phyloP scores from a whole-genome alignment of 1,140 invertebrate genomes.

The Hypothenemus hampei region DNA sequence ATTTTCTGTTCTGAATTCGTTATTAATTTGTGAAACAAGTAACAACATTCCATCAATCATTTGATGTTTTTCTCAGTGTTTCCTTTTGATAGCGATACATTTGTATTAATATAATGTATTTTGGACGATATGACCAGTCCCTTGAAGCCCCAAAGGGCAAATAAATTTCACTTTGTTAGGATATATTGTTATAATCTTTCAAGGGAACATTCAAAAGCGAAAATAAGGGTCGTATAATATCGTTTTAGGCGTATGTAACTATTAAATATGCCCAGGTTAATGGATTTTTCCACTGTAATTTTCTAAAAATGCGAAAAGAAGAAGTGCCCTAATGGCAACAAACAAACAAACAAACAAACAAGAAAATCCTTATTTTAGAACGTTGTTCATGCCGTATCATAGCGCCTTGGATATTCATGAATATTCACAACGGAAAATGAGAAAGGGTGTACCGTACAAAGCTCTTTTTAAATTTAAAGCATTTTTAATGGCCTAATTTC shows the following conservation, averaged over 20 bases:
- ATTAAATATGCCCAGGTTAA: no score
- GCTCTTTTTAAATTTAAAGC: slow-evolving; percentile 17
- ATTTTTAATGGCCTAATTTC: slow-evolving; percentile 15
- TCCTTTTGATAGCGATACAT: slow-evolving; percentile 12
- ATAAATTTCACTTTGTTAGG: slow-evolving; percentile 1
- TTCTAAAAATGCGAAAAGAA: slow-evolving; percentile 15
- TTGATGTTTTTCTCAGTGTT: slow-evolving; percentile 12
- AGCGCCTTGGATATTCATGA: slow-evolving; percentile 20
- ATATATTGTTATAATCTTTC: no score
- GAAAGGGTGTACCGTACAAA: slow-evolving; percentile 17
- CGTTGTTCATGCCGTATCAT: slow-evolving; percentile 18
- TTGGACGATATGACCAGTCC: slow-evolving; percentile 2
- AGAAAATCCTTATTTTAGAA: slow-evolving; percentile 21
- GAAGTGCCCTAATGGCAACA: slow-evolving; percentile 7
- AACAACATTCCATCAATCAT: slow-evolving; percentile 2
- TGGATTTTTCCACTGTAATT: slow-evolving; percentile 6
- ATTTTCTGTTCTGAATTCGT: slow-evolving; percentile 12
- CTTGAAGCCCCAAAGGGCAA: neutral
- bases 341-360: no score
- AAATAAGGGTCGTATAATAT: neutral
- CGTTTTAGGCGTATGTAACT: neutral
- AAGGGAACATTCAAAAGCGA: no score
- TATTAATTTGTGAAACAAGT: slow-evolving; percentile 8
- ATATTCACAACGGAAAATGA: slow-evolving; percentile 21
- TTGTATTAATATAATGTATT: slow-evolving; percentile 12